Evolutionary conservation across 2,888 invertebrate species (phyloP), one percentile per base, ranked within the genome.

Genomic region (Heteropelma amictum): DNA sequence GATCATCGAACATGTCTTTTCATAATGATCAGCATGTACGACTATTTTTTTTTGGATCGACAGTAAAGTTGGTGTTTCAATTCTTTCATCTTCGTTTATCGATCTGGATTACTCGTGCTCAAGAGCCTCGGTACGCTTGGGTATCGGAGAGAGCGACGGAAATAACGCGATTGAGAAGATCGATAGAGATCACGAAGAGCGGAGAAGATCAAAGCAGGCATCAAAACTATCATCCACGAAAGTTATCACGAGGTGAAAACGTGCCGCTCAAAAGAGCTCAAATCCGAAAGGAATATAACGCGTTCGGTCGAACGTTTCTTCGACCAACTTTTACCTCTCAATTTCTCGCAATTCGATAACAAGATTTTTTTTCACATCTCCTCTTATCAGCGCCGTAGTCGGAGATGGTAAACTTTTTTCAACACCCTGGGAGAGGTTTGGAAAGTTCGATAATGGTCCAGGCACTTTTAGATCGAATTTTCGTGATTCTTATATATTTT

Each of bases 171-270:
- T 5, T 2, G 33, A 17, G 7, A 30, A 40, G 56, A 49, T 8
- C 40, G 40, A 30, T 6, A 47, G 12, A 8, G 26, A 58, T 14
- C 28, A 6, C 28, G 53, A 21, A 42, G 53, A 65, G 21, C n/a
- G 21, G 21, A 30, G 53, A 35, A 14, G 60, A 68, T 49, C 47
- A 63, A 21, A 14, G 47, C 30, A 51, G 63, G 35, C 58, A 45
- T 65, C 70, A 74, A 74, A 77, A 74, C 58, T 53, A 72, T 75
- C 67, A 67, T 67, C 60, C 61, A 56, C n/a, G n/a, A n/a, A n/a
- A 75, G 75, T 71, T 67, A 67, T 63, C 61, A 63, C 65, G 58
- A 71, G 71, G 71, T 75, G 67, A 67, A 56, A 75, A 75, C 75
- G 67, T 63, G 67, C 61, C 42, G 40, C 58, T 14, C 60, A 40